Conservation (phyloP, 1,140 invertebrate species). For the Leptinotarsa defecta region DNA sequence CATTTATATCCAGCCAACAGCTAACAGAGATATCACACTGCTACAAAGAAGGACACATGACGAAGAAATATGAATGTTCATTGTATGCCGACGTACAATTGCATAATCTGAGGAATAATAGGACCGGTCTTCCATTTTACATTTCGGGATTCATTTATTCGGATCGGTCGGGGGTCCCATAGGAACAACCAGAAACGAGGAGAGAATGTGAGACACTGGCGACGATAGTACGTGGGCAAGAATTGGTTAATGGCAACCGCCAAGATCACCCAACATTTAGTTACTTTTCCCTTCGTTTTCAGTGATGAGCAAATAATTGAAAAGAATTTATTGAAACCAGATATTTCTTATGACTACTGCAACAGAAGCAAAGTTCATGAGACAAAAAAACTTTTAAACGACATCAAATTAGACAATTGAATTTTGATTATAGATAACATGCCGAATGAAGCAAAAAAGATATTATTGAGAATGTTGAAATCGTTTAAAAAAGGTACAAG, state of each 20-base stretch:
- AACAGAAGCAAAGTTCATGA: no score
- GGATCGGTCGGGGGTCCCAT: constrained; percentile 35
- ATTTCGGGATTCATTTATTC: constrained; percentile 46
- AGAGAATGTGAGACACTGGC: constrained; percentile 36
- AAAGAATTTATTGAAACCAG: no score
- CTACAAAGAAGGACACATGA: constrained; percentile 43
- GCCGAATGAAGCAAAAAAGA: no score
- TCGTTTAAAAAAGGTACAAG: neutral
- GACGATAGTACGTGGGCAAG: neutral
- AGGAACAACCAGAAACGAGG: constrained; percentile 33
- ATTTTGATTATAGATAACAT: no score
- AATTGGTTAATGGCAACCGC: no score
- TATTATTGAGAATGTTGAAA: no score
- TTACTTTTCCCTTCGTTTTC: no score
- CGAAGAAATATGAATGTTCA: constrained; percentile 46
- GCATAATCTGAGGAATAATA: constrained; percentile 49
- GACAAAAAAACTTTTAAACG: no score
- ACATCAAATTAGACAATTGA: no score
- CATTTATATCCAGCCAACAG: constrained; percentile 38
- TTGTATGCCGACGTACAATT: constrained; percentile 50
- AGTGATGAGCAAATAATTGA: no score
- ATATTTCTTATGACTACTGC: no score
- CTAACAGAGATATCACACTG: constrained; percentile 48
- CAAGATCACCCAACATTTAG: no score
- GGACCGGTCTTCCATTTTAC: constrained; percentile 45